Conservation (phyloP, 2,888 invertebrate genomes). For the Sturmia bella region DNA sequence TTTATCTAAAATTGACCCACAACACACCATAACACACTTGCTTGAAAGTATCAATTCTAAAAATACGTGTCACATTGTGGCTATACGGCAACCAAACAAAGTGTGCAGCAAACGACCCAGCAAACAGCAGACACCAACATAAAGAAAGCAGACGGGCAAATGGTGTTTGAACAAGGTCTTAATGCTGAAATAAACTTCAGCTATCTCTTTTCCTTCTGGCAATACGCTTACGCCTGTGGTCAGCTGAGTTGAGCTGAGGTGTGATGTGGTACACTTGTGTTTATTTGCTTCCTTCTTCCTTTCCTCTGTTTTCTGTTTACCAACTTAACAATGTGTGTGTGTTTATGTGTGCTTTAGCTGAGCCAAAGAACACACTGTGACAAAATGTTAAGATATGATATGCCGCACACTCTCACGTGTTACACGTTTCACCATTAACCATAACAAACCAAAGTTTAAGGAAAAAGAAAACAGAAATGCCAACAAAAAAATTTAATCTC, state of each 20-base stretch:
- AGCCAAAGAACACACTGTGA: constrained; percentile 43
- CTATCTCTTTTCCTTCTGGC: constrained; percentile 17
- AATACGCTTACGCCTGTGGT: constrained; percentile 47
- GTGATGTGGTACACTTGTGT: constrained; percentile 27
- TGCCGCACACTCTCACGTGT: background rate
- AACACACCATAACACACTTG: constrained; percentile 62
- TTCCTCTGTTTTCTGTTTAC: constrained; percentile 8
- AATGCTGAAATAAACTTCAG: constrained; percentile 28
- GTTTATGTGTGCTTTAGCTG: constrained; percentile 15
- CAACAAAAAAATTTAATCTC: constrained; percentile 65
- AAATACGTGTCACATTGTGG: constrained; percentile 67
- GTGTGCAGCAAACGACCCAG: background rate
- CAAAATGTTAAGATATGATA: constrained; percentile 40
- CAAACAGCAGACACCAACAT: background rate
- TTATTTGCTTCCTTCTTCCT: background rate
- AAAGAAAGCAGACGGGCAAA: background rate
- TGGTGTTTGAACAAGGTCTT: background rate
- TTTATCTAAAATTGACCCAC: constrained; percentile 67
- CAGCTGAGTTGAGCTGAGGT: constrained; percentile 45
- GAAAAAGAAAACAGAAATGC: constrained; percentile 5
- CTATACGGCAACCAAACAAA: constrained; percentile 28
- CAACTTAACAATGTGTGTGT: constrained; percentile 30
- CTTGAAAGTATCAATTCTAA: constrained; percentile 54
- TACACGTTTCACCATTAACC: constrained; percentile 1
- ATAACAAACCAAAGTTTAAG: background rate